A percentile compares a stretch with the other conserved stretches of the same genome.
These are phyloP conservation scores for Drosophila sp. DNA, from an alignment of 1,140 invertebrate species.

Conservation along the genomic window DNA sequence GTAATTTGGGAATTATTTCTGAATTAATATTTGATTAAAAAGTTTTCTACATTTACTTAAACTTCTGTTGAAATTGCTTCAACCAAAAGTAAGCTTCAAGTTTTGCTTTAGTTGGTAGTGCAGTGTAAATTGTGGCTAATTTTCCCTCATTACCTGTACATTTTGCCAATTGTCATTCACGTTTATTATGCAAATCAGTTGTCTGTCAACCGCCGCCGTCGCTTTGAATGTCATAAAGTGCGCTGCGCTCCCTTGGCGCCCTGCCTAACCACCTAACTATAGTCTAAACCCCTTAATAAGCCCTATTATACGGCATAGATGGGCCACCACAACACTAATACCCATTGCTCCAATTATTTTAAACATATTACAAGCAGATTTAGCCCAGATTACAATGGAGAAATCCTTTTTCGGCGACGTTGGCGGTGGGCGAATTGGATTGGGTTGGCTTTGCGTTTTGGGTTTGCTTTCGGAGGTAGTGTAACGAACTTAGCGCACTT, in stretches of 20 bases:
- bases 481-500: slow-evolving; percentile 54
- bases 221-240: slow-evolving; percentile 9
- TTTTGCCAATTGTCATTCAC: slow-evolving; percentile 50
- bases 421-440: not conserved
- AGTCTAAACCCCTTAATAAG: slow-evolving; percentile 43
- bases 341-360: slow-evolving; percentile 73
- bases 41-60: not conserved
- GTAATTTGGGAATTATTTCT: not conserved
- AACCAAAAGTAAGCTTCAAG: too few relatives aligned
- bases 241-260: slow-evolving; percentile 1
- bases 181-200: slow-evolving; percentile 59
- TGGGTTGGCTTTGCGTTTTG: not conserved
- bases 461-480: slow-evolving; percentile 20
- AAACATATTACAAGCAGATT: slow-evolving; percentile 80
- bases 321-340: slow-evolving; percentile 53
- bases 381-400: slow-evolving; percentile 66
- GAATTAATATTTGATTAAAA: not conserved
- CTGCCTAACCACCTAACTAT: slow-evolving; percentile 18
- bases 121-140: slow-evolving; percentile 6
- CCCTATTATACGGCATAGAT: slow-evolving; percentile 62
- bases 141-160: slow-evolving; percentile 22
- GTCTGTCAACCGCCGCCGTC: not conserved
- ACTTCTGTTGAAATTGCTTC: not conserved
- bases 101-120: too few relatives aligned
- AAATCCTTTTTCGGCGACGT: slow-evolving; percentile 22